Base-by-base conservation (phyloP, 2,888 invertebrate genomes). In the Dione vanillae region DNA sequence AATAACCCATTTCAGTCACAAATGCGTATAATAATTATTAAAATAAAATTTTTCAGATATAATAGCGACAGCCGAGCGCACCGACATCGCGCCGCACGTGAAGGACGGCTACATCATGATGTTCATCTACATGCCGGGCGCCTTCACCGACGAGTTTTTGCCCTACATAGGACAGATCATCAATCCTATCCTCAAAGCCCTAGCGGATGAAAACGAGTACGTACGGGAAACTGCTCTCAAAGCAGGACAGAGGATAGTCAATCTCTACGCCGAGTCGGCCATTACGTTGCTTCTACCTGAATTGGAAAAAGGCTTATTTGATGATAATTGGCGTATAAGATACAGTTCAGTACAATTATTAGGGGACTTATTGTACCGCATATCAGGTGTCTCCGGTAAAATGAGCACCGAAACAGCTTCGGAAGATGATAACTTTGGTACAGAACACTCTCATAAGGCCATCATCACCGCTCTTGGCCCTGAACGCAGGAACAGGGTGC, bases 41-140 rank as follows among this genome's bases (percentile, higher is more conserved):
- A 12, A 16, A 19, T 37, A 16, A 10, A 12, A 0, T 19, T 37
- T 40, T 14, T 12, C 85, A 94, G 97, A 99, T 85, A 98, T 99
- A 75, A 98, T 99, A 77, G 95, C 97, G 65, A 99, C 98, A 0
- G 98, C 99, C 0, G 98, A 98, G 85, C 95, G 98, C 72, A 96
- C 96, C 0, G 98, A 98, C 87, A 97, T 98, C 80, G 97, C 98
- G 8, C 97, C 99, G 0, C 98, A 99, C 89, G 99, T 99, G 1
- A 98, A 99, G 83, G 99, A 99, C 92, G 99, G 99, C 54, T 99
- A 99, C 93, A 99, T 99, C 74, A 99, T 99, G 98, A 98, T 99
- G 98, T 99, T 99, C 89, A 99, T 99, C 83, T 99, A 99, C 92
- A 97, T 99, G 96, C 99, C 99, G 2, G 96, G 97, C 73, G 98